Evolutionary conservation across 2,888 invertebrate genomes (phyloP).

Genomic region (Leptinotarsa juncta): DNA sequence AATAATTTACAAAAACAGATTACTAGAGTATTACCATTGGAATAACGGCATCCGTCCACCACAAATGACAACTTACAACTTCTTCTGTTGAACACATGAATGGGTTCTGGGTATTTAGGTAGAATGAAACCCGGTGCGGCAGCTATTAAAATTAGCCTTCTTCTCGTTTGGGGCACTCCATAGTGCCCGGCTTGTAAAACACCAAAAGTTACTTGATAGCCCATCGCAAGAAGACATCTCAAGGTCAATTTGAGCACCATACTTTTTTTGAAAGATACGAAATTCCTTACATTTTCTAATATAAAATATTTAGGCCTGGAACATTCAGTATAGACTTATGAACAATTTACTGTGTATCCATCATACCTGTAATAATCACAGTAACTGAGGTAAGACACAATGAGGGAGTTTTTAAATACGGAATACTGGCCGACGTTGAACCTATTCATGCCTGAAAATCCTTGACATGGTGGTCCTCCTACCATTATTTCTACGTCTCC

Average conservation of each 20-base stretch:
- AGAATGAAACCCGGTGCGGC: constrained; percentile 82
- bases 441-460: constrained; percentile 90
- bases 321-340: background rate
- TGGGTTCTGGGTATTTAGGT: constrained; percentile 83
- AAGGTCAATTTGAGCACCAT: constrained; percentile 86
- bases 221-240: constrained; percentile 82
- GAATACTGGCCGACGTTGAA: constrained; percentile 88
- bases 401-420: constrained; percentile 85
- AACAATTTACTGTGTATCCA: background rate
- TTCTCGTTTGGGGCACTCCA: constrained; percentile 85
- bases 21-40: constrained; percentile 54
- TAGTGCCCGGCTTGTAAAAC: constrained; percentile 87
- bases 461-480: constrained; percentile 91
- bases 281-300: constrained; percentile 88
- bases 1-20: too few relatives aligned
- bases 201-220: constrained; percentile 88
- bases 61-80: constrained; percentile 74
- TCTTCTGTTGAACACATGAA: constrained; percentile 78
- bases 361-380: constrained; percentile 81
- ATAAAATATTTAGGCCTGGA: constrained; percentile 79
- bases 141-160: constrained; percentile 80
- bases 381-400: constrained; percentile 84
- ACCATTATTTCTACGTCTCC: constrained; percentile 87
- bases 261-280: constrained; percentile 83
- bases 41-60: constrained; percentile 69